phyloP scores from a whole-genome alignment of 2,888 invertebrate genomes.

The Lasioglossum malachurum region DNA sequence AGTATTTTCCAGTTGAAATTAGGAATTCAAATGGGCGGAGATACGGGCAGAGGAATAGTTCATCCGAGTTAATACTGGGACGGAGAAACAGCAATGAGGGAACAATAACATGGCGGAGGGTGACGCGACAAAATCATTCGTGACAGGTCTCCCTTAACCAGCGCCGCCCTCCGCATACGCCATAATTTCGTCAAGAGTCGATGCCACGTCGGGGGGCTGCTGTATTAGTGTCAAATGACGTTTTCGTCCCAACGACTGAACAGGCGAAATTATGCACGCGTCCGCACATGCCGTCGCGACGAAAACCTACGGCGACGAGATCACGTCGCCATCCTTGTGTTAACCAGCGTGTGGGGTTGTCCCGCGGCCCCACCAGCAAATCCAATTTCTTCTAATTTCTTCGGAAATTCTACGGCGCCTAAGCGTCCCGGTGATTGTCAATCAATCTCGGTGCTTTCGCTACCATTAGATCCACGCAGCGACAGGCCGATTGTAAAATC shows the following conservation, averaged over 20 bases:
- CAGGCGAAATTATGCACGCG: conserved; percentile 56
- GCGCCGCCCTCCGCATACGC: conserved; percentile 25
- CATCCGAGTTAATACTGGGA: background rate
- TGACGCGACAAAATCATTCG: conserved; percentile 37
- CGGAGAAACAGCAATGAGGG: conserved; percentile 19
- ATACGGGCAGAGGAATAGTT: background rate
- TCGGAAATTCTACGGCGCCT: conserved; percentile 4
- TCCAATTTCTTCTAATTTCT: conserved; percentile 38
- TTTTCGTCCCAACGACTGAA: conserved; percentile 52
- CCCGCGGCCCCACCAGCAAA: background rate
- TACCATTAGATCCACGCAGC: background rate
- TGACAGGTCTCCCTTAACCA: conserved; percentile 43
- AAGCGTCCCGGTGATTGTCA: conserved; percentile 3
- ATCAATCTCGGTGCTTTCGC: background rate
- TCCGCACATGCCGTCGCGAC: conserved; percentile 33
- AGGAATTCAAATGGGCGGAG: background rate
- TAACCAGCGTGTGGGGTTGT: conserved; percentile 21
- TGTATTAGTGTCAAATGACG: conserved; percentile 49
- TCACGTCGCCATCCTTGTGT: conserved; percentile 12
- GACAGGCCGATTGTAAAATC: background rate
- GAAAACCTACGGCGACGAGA: conserved; percentile 43
- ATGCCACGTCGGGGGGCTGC: conserved; percentile 38
- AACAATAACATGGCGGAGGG: conserved; percentile 23
- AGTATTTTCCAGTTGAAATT: background rate
- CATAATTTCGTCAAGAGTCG: conserved; percentile 60